Evolutionary conservation across 2,888 invertebrate genomes (phyloP).

Genomic region (Listrodromus nycthemerus): DNA sequence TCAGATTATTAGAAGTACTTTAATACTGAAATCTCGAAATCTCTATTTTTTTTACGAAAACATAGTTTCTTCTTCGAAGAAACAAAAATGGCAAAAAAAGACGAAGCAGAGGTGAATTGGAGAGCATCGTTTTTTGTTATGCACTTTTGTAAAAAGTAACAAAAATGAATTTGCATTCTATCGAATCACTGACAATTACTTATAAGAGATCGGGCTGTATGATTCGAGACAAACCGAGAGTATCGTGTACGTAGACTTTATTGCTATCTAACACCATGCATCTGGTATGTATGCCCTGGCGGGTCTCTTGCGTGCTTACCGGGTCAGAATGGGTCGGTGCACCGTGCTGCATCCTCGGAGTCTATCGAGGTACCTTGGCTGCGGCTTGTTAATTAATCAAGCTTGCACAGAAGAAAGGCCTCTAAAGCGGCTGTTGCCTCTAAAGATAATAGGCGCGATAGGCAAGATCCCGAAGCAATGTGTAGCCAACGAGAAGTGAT

Average conservation of each 20-base stretch:
- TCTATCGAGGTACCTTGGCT: constrained; percentile 26
- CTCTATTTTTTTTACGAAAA: too few species aligned
- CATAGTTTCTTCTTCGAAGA: background rate
- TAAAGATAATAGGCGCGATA: constrained; percentile 37
- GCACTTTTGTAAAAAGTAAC: background rate
- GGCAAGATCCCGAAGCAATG: background rate
- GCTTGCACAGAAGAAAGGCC: constrained; percentile 28
- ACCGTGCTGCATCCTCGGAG: constrained; percentile 24
- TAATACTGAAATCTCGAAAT: too few species aligned
- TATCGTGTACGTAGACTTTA: constrained; percentile 44
- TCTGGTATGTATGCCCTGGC: constrained; percentile 42
- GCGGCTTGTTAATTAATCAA: constrained; percentile 60
- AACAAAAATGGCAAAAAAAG: background rate
- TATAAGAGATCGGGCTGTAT: constrained; percentile 31
- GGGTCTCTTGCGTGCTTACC: constrained; percentile 31
- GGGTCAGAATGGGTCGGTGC: constrained; percentile 23
- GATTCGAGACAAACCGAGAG: constrained; percentile 44
- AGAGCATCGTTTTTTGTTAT: background rate
- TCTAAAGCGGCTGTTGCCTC: constrained; percentile 39
- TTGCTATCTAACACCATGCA: constrained; percentile 56
- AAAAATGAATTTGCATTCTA: background rate
- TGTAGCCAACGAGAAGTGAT: background rate
- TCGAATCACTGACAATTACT: constrained; percentile 25
- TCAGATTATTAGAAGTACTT: too few species aligned
- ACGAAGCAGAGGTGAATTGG: background rate